These are phyloP conservation scores for Natator depressus DNA, from an alignment of 2,113 vertebrate species.

Conservation along the genomic window DNA sequence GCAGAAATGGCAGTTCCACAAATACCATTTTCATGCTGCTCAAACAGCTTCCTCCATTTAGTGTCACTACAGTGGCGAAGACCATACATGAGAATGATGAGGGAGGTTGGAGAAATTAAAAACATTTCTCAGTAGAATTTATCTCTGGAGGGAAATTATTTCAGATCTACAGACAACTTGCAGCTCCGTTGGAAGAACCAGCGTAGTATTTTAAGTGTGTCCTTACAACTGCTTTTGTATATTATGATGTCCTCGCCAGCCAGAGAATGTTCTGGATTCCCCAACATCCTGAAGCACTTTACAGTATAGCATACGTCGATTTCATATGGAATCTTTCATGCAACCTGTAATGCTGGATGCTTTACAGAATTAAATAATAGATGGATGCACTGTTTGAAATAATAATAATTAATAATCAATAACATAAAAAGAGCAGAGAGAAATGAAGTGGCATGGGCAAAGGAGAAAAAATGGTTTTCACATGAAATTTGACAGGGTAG, in stretches of 20 bases:
- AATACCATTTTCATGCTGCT: not conserved
- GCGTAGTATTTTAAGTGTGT: not conserved
- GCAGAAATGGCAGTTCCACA: not conserved
- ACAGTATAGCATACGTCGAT: not conserved
- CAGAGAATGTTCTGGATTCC: not conserved
- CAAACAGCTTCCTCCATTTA: not conserved
- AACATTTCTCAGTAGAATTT: slow-evolving; percentile 1
- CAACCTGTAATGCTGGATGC: not conserved
- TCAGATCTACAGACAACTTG: not conserved
- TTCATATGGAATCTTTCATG: not conserved
- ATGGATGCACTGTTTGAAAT: not conserved
- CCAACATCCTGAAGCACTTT: not conserved
- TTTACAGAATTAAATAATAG: not conserved
- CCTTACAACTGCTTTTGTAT: not conserved
- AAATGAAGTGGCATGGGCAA: not conserved
- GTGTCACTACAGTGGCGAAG: not conserved
- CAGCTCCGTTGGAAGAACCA: not conserved
- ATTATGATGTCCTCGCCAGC: not conserved
- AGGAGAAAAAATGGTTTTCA: not conserved
- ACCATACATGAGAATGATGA: not conserved
- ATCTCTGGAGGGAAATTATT: not conserved
- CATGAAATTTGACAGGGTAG: not conserved
- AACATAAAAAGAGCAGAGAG: not conserved
- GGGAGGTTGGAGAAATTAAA: not conserved
- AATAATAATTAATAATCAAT: not conserved